Conservation (phyloP, 64 coral and sea anemone genomes). For the Montipora sp. region DNA sequence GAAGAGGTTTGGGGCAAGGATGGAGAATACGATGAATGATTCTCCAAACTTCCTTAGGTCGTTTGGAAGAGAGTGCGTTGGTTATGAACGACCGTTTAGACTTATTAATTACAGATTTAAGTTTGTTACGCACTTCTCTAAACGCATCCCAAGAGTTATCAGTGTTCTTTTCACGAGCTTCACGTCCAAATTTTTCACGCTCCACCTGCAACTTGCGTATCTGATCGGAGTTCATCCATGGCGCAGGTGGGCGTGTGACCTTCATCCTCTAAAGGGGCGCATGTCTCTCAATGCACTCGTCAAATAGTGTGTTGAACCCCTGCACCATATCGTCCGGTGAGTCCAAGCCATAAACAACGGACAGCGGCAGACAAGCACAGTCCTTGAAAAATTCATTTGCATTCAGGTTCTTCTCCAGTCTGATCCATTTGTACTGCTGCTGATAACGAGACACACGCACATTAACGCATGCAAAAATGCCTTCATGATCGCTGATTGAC, state of each 20-base stretch:
- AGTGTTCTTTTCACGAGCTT: slow-evolving; percentile 28
- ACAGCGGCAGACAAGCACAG: background rate
- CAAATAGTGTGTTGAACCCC: too few species aligned
- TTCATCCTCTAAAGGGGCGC: slow-evolving; percentile 42
- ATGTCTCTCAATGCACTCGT: slow-evolving; percentile 33
- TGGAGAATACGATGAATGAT: too few species aligned
- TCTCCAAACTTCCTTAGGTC: too few species aligned
- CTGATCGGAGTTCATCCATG: background rate
- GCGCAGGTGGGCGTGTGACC: background rate
- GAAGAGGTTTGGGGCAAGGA: too few species aligned
- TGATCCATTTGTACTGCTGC: background rate
- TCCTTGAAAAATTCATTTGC: background rate
- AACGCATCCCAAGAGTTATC: too few species aligned
- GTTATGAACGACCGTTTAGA: too few species aligned
- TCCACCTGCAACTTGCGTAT: slow-evolving; percentile 53
- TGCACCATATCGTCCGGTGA: background rate
- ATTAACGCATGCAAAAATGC: background rate
- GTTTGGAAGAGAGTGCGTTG: too few species aligned
- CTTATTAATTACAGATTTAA: too few species aligned
- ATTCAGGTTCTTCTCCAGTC: background rate
- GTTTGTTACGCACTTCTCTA: too few species aligned
- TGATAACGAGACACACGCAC: too few species aligned
- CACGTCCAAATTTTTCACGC: slow-evolving; percentile 47
- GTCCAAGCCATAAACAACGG: background rate
- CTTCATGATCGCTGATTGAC: slow-evolving; percentile 16